phyloP scores from a whole-genome alignment of 2,888 invertebrate genomes.

The Lordiphosa andalusiaca region DNA sequence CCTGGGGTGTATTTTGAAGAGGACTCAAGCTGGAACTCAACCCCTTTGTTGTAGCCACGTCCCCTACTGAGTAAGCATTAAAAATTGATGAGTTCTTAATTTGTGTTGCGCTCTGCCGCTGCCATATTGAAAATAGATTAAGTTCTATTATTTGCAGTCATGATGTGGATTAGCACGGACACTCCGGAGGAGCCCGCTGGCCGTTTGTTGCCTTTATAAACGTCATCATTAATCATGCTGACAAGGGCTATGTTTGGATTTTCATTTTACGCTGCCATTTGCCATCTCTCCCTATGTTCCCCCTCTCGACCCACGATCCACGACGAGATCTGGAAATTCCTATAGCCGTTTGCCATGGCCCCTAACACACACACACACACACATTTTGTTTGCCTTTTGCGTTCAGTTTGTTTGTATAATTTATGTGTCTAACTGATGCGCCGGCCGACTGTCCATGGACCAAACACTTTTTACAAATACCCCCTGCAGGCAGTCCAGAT shows the following conservation, averaged over 20 bases:
- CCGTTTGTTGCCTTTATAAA: slow-evolving; percentile 57
- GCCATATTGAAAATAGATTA: slow-evolving; percentile 77
- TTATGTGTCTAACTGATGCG: slow-evolving; percentile 51
- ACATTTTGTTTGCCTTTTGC: slow-evolving; percentile 43
- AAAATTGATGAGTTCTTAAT: slow-evolving; percentile 77
- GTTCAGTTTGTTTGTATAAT: slow-evolving; percentile 56
- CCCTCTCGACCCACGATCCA: slow-evolving; percentile 13
- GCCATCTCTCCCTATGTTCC: slow-evolving; percentile 21
- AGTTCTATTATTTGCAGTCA: slow-evolving; percentile 77
- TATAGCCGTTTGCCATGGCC: slow-evolving; percentile 24
- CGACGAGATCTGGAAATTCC: slow-evolving; percentile 6
- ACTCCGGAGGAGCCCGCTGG: slow-evolving; percentile 35
- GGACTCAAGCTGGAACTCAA: slow-evolving; percentile 17
- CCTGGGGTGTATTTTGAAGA: slow-evolving; percentile 66
- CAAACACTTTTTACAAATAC: slow-evolving; percentile 2
- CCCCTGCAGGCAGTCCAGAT: background rate
- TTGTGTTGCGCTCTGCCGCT: slow-evolving; percentile 58
- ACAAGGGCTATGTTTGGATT: slow-evolving; percentile 62
- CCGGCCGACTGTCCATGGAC: slow-evolving; percentile 27
- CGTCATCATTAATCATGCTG: slow-evolving; percentile 74
- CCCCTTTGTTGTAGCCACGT: slow-evolving; percentile 25
- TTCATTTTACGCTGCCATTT: slow-evolving; percentile 54
- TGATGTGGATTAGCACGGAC: slow-evolving; percentile 75
- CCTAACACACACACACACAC: slow-evolving; percentile 24
- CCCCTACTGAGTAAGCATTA: slow-evolving; percentile 61